Evolutionary conservation across 2,888 invertebrate species (phyloP).

Genomic region (Ectropis crepuscularia): DNA sequence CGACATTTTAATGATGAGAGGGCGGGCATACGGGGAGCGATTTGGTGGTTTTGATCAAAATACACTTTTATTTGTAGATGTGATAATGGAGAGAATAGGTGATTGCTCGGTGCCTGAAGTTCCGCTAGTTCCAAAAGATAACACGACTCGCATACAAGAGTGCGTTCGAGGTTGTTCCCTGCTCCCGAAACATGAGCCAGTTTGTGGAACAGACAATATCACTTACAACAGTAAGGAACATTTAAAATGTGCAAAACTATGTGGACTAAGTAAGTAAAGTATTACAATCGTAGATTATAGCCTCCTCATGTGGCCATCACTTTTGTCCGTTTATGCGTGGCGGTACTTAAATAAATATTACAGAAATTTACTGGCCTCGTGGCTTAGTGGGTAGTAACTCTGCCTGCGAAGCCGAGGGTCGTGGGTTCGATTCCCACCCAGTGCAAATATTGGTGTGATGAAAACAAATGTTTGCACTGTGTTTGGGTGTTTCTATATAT

Average conservation of each 20-base stretch:
- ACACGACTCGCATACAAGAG: constrained; percentile 5
- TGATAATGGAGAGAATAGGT: constrained; percentile 2
- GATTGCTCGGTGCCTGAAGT: constrained; percentile 10
- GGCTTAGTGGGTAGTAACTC: too few species aligned
- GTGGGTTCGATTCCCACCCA: too few species aligned
- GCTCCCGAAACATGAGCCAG: constrained; percentile 39
- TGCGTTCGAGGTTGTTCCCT: constrained; percentile 21
- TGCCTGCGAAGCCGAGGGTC: too few species aligned
- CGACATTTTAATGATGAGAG: too few species aligned
- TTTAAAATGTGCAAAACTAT: constrained; percentile 36
- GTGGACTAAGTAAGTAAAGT: constrained; percentile 48
- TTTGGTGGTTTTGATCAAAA: background rate
- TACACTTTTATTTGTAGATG: constrained; percentile 10
- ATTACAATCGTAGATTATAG: background rate
- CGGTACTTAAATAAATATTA: too few species aligned
- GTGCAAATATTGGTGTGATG: too few species aligned
- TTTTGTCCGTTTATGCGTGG: too few species aligned
- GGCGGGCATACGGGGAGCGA: too few species aligned
- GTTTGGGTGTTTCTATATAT: too few species aligned
- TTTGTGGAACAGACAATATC: constrained; percentile 42
- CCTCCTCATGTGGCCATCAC: too few species aligned
- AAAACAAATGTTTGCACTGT: too few species aligned
- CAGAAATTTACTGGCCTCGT: too few species aligned
- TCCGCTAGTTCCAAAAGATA: background rate
- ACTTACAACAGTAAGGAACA: constrained; percentile 43